A percentile compares a stretch with the other conserved stretches of the same genome.
Conservation (phyloP, 1,140 invertebrate species). For the Prorops nasuta region DNA sequence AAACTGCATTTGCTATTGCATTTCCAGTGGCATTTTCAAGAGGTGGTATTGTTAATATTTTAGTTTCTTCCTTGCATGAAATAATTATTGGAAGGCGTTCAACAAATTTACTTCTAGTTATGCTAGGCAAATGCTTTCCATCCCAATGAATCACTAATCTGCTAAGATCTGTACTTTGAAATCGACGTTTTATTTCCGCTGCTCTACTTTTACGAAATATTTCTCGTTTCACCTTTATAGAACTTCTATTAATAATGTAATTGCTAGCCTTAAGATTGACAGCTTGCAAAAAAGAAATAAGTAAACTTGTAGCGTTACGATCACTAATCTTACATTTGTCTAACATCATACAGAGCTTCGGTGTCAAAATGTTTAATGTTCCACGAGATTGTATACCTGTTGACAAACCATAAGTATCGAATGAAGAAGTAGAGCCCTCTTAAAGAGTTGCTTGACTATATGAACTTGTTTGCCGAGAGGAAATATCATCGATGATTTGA, state of each 20-base stretch:
- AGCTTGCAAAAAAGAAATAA: conserved; percentile 15
- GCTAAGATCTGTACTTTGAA: not conserved
- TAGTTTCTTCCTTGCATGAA: not conserved
- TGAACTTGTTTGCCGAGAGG: conserved; percentile 2
- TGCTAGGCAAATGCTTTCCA: not conserved
- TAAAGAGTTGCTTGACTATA: not conserved
- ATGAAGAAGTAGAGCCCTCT: not conserved
- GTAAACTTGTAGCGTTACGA: conserved; percentile 20
- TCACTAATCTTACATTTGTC: conserved; percentile 24
- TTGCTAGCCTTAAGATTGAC: conserved; percentile 12
- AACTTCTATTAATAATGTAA: conserved; percentile 25
- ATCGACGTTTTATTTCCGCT: conserved; percentile 13
- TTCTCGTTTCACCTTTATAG: conserved; percentile 17
- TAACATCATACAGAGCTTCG: conserved; percentile 21
- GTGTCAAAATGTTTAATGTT: conserved; percentile 25
- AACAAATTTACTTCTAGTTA: not conserved
- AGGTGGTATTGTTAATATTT: not conserved
- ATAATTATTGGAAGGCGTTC: not conserved
- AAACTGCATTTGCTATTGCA: not conserved
- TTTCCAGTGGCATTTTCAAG: not conserved
- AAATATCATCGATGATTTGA: conserved; percentile 3
- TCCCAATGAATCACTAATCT: not conserved
- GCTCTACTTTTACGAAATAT: conserved; percentile 10
- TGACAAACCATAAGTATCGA: conserved; percentile 1
- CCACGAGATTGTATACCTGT: conserved; percentile 16